A percentile compares a stretch with the other conserved stretches of the same genome.
These are phyloP conservation scores for Phodopus roborovskii DNA, from an alignment of 2,113 vertebrate species.

Conservation along the genomic window DNA sequence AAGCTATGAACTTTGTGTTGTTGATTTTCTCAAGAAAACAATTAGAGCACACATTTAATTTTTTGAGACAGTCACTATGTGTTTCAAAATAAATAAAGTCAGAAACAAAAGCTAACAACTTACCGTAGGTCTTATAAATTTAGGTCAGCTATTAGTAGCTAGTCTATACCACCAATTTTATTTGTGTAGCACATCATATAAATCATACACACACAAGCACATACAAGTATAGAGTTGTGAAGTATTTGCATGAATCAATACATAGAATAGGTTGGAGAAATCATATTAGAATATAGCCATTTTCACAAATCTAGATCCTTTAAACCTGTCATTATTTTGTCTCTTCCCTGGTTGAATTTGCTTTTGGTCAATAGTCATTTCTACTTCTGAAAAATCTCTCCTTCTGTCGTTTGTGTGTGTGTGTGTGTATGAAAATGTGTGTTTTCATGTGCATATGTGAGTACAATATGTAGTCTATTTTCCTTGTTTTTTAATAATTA, in stretches of 20 bases:
- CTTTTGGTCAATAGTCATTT: not conserved
- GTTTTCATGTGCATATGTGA: not conserved
- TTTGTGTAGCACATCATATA: not conserved
- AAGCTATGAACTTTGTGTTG: not conserved
- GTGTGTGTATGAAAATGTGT: not conserved
- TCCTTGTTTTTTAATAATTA: not conserved
- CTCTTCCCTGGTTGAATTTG: not conserved
- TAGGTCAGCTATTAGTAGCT: not conserved
- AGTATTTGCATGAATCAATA: slow-evolving; percentile 46
- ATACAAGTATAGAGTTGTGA: not conserved
- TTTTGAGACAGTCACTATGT: not conserved
- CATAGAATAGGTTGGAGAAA: not conserved
- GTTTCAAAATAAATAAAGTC: not conserved
- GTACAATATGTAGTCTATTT: not conserved
- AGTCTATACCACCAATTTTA: not conserved
- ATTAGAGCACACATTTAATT: not conserved
- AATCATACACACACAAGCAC: not conserved
- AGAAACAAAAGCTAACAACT: not conserved
- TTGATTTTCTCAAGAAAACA: not conserved
- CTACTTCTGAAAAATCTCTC: not conserved
- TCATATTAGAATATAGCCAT: not conserved
- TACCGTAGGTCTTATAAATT: not conserved
- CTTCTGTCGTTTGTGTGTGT: not conserved
- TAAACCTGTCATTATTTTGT: not conserved
- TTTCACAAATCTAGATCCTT: not conserved